phyloP scores from a whole-genome alignment of 1,140 invertebrate genomes.

The Pollicipes pollicipes region DNA sequence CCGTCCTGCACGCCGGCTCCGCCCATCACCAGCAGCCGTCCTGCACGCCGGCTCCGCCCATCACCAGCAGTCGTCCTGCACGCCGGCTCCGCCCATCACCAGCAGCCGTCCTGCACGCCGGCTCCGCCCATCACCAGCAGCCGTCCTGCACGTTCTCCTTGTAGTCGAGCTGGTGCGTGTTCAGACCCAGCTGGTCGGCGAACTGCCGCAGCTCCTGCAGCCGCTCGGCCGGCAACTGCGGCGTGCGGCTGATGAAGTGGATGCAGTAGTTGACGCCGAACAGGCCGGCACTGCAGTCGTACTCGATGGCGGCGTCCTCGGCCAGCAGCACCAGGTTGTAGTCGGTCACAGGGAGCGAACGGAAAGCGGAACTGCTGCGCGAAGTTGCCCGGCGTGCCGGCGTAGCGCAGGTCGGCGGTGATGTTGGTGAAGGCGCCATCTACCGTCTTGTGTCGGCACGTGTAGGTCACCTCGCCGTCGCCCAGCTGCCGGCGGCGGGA shows the following conservation, averaged over 20 bases:
- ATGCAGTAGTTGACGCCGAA: conserved; percentile 25
- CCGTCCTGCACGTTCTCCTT: conserved; percentile 15
- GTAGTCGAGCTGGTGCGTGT: conserved; percentile 14
- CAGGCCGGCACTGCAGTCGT: conserved; percentile 24
- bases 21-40: too few relatives aligned
- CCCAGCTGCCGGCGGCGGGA: conserved; percentile 4
- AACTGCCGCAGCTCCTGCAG: conserved; percentile 19
- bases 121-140: too few relatives aligned
- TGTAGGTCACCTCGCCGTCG: conserved; percentile 22
- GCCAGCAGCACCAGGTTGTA: conserved; percentile 26
- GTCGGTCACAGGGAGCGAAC: conserved; percentile 21
- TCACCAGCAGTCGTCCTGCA: too few relatives aligned
- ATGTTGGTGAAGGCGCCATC: conserved; percentile 20
- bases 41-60: too few relatives aligned
- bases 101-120: too few relatives aligned
- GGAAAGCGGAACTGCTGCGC: conserved; percentile 22
- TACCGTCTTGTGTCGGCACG: conserved; percentile 18
- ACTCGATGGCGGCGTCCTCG: conserved; percentile 24
- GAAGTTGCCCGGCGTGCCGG: conserved; percentile 23
- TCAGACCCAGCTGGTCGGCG: conserved; percentile 15
- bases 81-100: too few relatives aligned
- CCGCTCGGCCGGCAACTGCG: conserved; percentile 16
- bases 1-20: too few relatives aligned
- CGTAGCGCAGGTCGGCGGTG: conserved; percentile 11
- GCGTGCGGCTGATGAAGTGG: conserved; percentile 24